These are phyloP conservation scores for Calephelis nemesis DNA, from an alignment of 1,140 invertebrate genomes.

Conservation along the genomic window DNA sequence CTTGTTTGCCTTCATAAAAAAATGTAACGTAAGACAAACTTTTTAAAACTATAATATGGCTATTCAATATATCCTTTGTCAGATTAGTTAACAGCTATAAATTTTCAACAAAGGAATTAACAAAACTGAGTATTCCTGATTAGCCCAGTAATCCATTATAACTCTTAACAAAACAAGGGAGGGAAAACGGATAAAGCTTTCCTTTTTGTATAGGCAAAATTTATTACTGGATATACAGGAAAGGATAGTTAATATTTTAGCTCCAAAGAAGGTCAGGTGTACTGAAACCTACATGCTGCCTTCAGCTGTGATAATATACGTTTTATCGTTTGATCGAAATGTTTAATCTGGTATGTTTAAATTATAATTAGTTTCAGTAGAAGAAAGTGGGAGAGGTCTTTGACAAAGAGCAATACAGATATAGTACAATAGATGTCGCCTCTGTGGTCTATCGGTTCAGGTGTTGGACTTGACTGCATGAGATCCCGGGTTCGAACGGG, in stretches of 20 bases:
- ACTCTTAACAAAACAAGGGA: constrained; percentile 16
- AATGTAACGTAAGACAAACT: too few species aligned
- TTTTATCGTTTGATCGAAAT: not conserved
- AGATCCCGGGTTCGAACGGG: too few species aligned
- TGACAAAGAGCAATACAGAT: too few species aligned
- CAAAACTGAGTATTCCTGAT: constrained; percentile 7
- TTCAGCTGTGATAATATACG: not conserved
- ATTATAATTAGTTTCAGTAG: too few species aligned
- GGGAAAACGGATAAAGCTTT: constrained; percentile 7
- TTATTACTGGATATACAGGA: constrained; percentile 3
- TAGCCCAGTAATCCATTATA: constrained; percentile 14
- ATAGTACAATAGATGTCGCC: too few species aligned
- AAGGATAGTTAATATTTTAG: constrained; percentile 17
- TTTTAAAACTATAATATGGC: too few species aligned
- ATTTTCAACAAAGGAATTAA: constrained; percentile 14
- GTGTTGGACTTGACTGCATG: too few species aligned
- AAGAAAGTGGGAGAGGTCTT: too few species aligned
- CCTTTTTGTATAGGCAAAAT: constrained; percentile 8
- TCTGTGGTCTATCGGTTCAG: too few species aligned
- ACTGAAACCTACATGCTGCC: not conserved
- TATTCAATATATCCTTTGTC: not conserved
- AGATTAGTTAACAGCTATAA: constrained; percentile 4
- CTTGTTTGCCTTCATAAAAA: too few species aligned
- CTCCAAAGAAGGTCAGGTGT: constrained; percentile 7
- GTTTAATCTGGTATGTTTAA: too few species aligned